Base-by-base conservation (phyloP, 2,888 invertebrate genomes). In the Ormyrus pomaceus region DNA sequence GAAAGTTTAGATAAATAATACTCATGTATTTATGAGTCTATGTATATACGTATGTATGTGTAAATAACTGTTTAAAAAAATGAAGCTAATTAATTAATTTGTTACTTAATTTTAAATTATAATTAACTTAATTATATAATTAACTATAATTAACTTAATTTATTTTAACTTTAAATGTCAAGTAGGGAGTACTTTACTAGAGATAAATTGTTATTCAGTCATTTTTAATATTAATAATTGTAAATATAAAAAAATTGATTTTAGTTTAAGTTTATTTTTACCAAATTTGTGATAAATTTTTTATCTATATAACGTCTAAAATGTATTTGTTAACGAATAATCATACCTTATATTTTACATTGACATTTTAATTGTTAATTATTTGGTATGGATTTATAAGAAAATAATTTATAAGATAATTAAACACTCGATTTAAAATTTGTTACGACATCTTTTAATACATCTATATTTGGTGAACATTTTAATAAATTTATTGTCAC, bases 11-110 rank as follows among this genome's bases (percentile, higher is more conserved):
- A 66, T 78, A 78, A 78, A 72, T 50, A 69, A 78, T 74, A 69
- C 76, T 79, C 80, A 61, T 45, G 45, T 45, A 19, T 19, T 19
- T 19, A 66, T 65, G 80, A 80, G 80, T 80, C 65, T 58, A 51
- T 80, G 74, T 77, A 82, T 79, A 78, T 82, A 82, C 56, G 58
- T 69, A 59, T 73, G 19, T 82, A 72, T 80, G 80, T 71, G 78
- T 75, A 82, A 72, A 34, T 50, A 13, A 76, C 65, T 78, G 71
- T 82, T 77, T 62, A 11, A 80, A 59, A 59, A 73, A 56, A 53
- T 58, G 59, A 46, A 71, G 66, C 74, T 65, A 66, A 77, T 62
- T 77, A 34, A 73, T 77, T 75, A 58, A 8, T 53, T 70, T 62
- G 79, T 71, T 75, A 61, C 45, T 75, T 13, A 50, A 79, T 55